phyloP scores from a whole-genome alignment of 1,140 invertebrate species.

The Hermetia illucens region DNA sequence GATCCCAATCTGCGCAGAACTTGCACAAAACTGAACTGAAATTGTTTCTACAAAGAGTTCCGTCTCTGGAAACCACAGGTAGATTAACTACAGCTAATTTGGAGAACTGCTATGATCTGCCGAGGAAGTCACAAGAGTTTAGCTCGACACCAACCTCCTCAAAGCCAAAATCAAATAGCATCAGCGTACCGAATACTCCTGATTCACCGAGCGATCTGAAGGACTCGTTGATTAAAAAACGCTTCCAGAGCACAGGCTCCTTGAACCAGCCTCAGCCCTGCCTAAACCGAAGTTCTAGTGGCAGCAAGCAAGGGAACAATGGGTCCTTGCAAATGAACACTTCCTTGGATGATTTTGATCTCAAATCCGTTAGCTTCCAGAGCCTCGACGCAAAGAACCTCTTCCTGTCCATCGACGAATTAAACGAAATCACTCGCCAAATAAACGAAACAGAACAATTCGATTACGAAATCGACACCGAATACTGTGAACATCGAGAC shows the following conservation, averaged over 20 bases:
- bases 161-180: conserved; percentile 1
- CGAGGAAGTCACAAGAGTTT: no score
- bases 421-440: conserved; percentile 25
- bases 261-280: conserved; percentile 11
- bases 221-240: no score
- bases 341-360: conserved; percentile 19
- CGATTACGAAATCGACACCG: conserved; percentile 22
- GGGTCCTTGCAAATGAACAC: no score
- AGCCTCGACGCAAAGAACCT: conserved; percentile 23
- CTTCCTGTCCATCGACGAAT: conserved; percentile 28
- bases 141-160: background rate
- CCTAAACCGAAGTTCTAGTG: no score
- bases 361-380: conserved; percentile 28
- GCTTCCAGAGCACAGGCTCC: conserved; percentile 21
- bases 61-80: conserved; percentile 20
- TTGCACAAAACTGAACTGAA: conserved; percentile 23
- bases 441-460: conserved; percentile 29
- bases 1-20: conserved; percentile 25
- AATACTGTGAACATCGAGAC: conserved; percentile 26
- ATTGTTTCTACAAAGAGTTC: conserved; percentile 22
- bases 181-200: conserved; percentile 10
- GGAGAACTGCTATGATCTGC: conserved; percentile 13
- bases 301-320: no score
- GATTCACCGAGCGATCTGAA: no score
- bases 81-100: conserved; percentile 11